phyloP scores from a whole-genome alignment of 2,113 vertebrate species.

The Indri indri region DNA sequence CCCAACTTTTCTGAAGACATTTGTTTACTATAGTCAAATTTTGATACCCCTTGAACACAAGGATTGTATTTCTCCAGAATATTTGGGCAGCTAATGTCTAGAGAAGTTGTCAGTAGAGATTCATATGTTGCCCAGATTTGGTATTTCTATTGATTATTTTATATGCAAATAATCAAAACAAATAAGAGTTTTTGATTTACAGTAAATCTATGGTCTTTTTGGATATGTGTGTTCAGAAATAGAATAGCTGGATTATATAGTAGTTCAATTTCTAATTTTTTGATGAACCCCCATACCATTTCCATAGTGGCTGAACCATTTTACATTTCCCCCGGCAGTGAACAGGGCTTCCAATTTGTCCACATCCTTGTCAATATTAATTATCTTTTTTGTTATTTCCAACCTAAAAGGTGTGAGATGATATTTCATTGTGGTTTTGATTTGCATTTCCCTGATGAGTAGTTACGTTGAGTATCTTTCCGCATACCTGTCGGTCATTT shows the following conservation, averaged over 20 bases:
- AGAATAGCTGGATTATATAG: not conserved
- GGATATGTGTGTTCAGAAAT: not conserved
- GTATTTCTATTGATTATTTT: not conserved
- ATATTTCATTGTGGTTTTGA: not conserved
- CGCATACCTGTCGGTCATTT: not conserved
- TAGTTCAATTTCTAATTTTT: not conserved
- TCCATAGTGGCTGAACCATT: not conserved
- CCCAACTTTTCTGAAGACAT: not conserved
- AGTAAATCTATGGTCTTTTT: not conserved
- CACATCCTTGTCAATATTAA: not conserved
- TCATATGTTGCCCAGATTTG: not conserved
- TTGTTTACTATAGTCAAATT: not conserved
- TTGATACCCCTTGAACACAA: not conserved
- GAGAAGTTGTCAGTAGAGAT: not conserved
- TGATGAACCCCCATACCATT: not conserved
- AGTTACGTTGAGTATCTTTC: not conserved
- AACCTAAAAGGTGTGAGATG: not conserved
- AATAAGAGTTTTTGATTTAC: not conserved
- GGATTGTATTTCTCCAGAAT: not conserved
- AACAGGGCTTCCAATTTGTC: not conserved
- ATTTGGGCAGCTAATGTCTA: not conserved
- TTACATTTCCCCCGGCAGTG: not conserved
- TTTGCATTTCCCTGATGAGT: not conserved
- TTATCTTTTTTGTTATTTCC: not conserved
- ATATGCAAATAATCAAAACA: not conserved